Evolutionary conservation across 2,888 invertebrate species (phyloP).

Genomic region (Beris morrisii): DNA sequence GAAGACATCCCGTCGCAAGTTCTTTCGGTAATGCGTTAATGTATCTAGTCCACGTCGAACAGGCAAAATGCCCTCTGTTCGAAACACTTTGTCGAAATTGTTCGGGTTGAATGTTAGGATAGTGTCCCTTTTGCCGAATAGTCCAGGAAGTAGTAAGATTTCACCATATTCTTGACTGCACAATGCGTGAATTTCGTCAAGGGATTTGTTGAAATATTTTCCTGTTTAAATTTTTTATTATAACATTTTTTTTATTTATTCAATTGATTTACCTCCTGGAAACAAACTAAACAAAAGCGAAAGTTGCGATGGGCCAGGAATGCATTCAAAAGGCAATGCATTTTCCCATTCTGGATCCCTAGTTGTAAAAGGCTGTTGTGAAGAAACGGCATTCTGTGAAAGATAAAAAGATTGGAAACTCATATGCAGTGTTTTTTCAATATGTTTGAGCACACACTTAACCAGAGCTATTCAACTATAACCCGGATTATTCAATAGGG

Average conservation of each 20-base stretch:
- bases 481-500: too few relatives aligned
- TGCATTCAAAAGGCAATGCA: conserved; percentile 44
- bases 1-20: conserved; percentile 53
- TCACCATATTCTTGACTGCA: conserved; percentile 52
- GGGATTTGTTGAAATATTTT: conserved; percentile 44
- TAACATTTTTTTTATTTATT: neutral
- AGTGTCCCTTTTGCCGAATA: conserved; percentile 50
- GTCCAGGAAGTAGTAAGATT: conserved; percentile 54
- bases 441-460: too few relatives aligned
- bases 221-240: conserved; percentile 40
- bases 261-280: conserved; percentile 46
- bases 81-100: conserved; percentile 56
- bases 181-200: conserved; percentile 45
- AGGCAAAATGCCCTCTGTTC: conserved; percentile 59
- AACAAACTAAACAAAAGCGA: conserved; percentile 44
- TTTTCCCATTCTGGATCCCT: conserved; percentile 45
- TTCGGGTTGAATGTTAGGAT: conserved; percentile 59
- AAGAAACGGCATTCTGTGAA: too few relatives aligned
- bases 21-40: conserved; percentile 55
- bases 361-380: too few relatives aligned
- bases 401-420: too few relatives aligned
- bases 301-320: conserved; percentile 47
- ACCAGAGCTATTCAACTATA: too few relatives aligned
- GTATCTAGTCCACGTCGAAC: conserved; percentile 54
- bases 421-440: too few relatives aligned